Percentiles rank a stretch among this genome's conserved stretches.
These are phyloP conservation scores for Peromyscus eremicus DNA, from an alignment of 2,797 vertebrate species.

Conservation along the genomic window DNA sequence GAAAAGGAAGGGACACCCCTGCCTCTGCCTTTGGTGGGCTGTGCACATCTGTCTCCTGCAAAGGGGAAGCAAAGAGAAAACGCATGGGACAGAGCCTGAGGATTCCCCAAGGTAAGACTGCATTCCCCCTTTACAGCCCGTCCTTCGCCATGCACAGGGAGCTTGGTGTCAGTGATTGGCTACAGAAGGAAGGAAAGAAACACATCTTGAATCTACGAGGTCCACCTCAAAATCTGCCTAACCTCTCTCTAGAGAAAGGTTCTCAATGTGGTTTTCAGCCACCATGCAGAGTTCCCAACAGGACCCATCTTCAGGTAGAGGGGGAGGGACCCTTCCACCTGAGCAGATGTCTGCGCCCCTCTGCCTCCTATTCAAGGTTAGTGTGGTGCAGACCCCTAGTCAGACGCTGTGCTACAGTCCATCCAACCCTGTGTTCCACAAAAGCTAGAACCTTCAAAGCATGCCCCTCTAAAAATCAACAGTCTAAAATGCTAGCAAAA, in stretches of 20 bases:
- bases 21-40: accelerated
- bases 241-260: background rate
- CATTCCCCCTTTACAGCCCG: background rate
- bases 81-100: background rate
- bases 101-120: background rate
- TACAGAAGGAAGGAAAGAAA: background rate
- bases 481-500: slow-evolving; percentile 36
- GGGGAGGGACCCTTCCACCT: background rate
- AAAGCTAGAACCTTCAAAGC: slow-evolving; percentile 32
- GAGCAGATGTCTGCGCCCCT: background rate
- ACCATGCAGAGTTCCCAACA: background rate
- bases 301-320: background rate
- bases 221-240: background rate
- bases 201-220: background rate
- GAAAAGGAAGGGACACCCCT: background rate
- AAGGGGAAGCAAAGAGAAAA: background rate
- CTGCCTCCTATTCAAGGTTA: background rate
- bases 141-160: background rate
- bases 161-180: background rate
- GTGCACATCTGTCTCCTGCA: background rate
- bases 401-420: background rate
- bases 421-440: background rate
- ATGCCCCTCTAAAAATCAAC: background rate
- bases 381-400: background rate
- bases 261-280: background rate